Base-by-base conservation (phyloP, 2,113 vertebrate species). In the Anseranas semipalmata region DNA sequence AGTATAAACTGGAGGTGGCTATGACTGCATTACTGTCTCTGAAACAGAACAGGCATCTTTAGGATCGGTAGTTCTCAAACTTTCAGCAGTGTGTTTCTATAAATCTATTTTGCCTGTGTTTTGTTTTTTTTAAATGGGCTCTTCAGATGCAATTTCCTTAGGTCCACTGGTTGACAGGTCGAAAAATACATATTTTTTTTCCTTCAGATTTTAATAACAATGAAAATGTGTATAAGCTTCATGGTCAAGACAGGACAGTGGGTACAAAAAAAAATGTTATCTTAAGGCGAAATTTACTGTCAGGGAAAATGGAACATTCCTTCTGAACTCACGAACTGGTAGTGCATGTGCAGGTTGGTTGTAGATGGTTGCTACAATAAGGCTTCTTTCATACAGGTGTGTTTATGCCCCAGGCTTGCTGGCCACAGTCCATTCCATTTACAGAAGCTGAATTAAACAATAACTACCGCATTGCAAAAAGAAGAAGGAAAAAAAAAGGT, bases 371-470 rank as follows among this genome's bases (percentile, higher is more conserved):
- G 98, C 98, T 98, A 98, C 99, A 99, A 99, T 99, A 98, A 98
- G 98, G 97, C 97, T 98, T 98, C 99, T 99, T 99, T 99, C 98
- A 99, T 98, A 99, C 99, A 99, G 99, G 99, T 99, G 99, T 99
- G 99, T 99, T 99, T 99, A 99, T 98, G 99, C 99, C 99, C 97
- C 98, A 98, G 99, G 99, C 99, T 97, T 98, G 98, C 98, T 99
- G 99, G 99, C 99, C 98, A 98, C 98, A 98, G 98, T 99, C 99
- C 99, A 99, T 99, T 99, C 99, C 98, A 99, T 99, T 99, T 99
- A 99, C 98, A 98, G 98, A 98, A 98, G 98, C 98, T 99, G 99
- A 99, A 99, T 99, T 99, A 99, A 99, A 99, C 99, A 99, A 99
- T 99, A 99, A 99, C 99, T 99, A 99, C 98, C 96, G 96, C 98